phyloP scores from a whole-genome alignment of 1,140 invertebrate species.

The Drosophila ambigua region DNA sequence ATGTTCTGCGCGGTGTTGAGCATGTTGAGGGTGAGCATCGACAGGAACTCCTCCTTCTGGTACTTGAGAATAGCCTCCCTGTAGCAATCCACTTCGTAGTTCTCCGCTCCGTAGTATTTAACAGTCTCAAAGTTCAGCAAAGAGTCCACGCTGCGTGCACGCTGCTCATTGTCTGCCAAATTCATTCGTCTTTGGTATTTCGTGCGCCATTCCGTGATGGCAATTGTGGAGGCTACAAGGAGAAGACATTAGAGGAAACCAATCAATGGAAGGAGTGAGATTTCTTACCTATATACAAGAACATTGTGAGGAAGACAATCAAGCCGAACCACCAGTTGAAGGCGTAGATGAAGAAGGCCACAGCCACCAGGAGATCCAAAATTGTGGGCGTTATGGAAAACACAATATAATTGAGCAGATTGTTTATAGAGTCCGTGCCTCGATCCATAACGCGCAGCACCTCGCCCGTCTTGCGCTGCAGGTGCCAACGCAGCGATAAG shows the following conservation, averaged over 20 bases:
- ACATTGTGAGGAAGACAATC: conserved; percentile 97
- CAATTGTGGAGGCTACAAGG: conserved; percentile 90
- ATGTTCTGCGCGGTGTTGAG: conserved; percentile 95
- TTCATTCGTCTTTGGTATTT: conserved; percentile 97
- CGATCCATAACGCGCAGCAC: conserved; percentile 97
- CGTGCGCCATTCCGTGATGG: conserved; percentile 97
- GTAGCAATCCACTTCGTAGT: conserved; percentile 94
- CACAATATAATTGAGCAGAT: conserved; percentile 94
- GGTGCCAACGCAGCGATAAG: conserved; percentile 94
- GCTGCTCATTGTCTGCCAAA: conserved; percentile 94
- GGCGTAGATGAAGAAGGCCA: conserved; percentile 93
- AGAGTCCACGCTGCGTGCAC: conserved; percentile 97
- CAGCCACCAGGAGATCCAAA: conserved; percentile 95
- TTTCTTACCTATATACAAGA: conserved; percentile 93
- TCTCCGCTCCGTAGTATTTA: conserved; percentile 97
- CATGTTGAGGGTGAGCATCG: conserved; percentile 93
- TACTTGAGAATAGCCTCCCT: conserved; percentile 91
- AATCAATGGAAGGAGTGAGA: neutral
- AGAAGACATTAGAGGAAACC: neutral
- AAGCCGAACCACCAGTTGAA: conserved; percentile 98
- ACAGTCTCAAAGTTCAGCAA: conserved; percentile 99
- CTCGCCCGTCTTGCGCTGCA: conserved; percentile 97
- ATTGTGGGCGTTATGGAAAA: conserved; percentile 96
- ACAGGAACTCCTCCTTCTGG: conserved; percentile 95
- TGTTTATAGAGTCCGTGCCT: conserved; percentile 97